Evolutionary conservation across 1,140 invertebrate genomes (phyloP).

Genomic region (Augochlora pura): DNA sequence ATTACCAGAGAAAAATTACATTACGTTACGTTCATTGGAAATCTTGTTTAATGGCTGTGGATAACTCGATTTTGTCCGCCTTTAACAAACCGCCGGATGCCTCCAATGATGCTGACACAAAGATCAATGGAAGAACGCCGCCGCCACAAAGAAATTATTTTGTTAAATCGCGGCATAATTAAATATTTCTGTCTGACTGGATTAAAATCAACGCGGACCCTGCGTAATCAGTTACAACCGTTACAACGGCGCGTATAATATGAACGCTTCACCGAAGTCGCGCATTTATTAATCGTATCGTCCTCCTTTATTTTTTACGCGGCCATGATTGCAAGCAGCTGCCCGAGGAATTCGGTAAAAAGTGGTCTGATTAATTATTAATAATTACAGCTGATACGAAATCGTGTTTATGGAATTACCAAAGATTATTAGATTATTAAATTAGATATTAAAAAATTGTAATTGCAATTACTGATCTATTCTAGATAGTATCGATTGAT

Average conservation of each 20-base stretch:
- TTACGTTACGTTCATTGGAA: background rate
- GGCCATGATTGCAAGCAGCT: background rate
- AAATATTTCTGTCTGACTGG: slow-evolving; percentile 4
- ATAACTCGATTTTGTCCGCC: background rate
- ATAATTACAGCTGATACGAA: too few relatives aligned
- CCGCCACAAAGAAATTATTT: background rate
- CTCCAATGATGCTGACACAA: background rate
- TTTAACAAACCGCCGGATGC: background rate
- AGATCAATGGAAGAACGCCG: background rate
- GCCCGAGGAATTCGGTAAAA: too few relatives aligned
- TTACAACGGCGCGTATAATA: background rate
- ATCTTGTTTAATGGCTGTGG: background rate
- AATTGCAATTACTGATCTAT: too few relatives aligned
- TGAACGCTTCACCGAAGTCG: background rate
- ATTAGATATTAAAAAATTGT: too few relatives aligned
- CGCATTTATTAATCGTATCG: background rate
- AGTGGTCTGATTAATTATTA: too few relatives aligned
- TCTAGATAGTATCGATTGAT: too few relatives aligned
- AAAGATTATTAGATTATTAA: too few relatives aligned
- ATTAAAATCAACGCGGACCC: background rate
- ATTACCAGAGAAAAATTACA: slow-evolving; percentile 1
- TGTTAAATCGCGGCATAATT: background rate
- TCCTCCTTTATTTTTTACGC: too few relatives aligned
- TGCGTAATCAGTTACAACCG: too few relatives aligned
- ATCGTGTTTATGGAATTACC: too few relatives aligned